Evolutionary conservation across 1,140 invertebrate species (phyloP).

Genomic region (Holcopasites calliopsidis): DNA sequence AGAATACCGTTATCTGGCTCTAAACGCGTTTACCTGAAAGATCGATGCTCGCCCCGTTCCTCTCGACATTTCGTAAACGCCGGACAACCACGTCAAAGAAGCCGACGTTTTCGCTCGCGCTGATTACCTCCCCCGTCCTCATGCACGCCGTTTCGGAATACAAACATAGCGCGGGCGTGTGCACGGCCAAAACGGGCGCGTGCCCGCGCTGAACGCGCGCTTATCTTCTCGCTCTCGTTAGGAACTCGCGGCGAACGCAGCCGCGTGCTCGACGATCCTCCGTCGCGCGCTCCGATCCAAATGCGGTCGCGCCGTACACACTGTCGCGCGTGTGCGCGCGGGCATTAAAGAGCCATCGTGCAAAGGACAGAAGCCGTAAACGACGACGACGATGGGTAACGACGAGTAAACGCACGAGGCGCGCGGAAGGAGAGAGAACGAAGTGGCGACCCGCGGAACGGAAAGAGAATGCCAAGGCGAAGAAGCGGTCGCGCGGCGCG

Average conservation of each 20-base stretch:
- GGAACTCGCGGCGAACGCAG: not conserved
- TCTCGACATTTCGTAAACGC: too few relatives aligned
- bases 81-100: too few relatives aligned
- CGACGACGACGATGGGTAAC: slow-evolving; percentile 40
- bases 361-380: slow-evolving; percentile 55
- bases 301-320: slow-evolving; percentile 33
- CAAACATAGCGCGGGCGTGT: slow-evolving; percentile 1
- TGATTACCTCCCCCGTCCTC: slow-evolving; percentile 22
- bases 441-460: not conserved
- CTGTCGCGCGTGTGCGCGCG: slow-evolving; percentile 12
- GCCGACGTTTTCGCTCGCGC: not conserved
- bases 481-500: not conserved
- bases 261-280: not conserved
- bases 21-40: too few relatives aligned
- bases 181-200: slow-evolving; percentile 11
- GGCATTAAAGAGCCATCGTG: slow-evolving; percentile 50
- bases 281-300: not conserved
- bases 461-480: not conserved
- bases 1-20: too few relatives aligned
- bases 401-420: slow-evolving; percentile 53
- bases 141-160: not conserved
- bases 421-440: slow-evolving; percentile 22
- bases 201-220: not conserved
- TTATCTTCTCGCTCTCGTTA: not conserved
- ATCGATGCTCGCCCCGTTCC: too few relatives aligned